These are phyloP conservation scores for Holotrichia oblita DNA, from an alignment of 1,140 invertebrate species.

Conservation along the genomic window DNA sequence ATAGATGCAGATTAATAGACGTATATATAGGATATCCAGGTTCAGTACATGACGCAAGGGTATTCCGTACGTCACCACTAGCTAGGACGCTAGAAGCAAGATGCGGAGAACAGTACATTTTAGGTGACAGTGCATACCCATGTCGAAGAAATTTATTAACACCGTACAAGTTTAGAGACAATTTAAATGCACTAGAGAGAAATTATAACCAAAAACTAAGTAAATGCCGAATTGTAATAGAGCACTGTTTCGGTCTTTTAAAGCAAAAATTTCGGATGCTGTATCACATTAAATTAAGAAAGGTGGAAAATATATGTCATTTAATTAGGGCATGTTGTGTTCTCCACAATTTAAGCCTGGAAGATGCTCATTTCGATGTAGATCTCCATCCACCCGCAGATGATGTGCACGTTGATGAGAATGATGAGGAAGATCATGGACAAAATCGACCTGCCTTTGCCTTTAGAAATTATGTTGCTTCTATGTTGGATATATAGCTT, in stretches of 20 bases:
- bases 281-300: constrained; percentile 45
- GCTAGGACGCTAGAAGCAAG: not conserved
- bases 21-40: not conserved
- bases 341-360: constrained; percentile 44
- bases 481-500: no score
- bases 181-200: constrained; percentile 45
- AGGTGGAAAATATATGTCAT: constrained; percentile 38
- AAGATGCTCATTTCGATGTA: not conserved
- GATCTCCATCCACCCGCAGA: no score
- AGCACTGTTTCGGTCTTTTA: constrained; percentile 47
- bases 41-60: not conserved
- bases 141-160: constrained; percentile 43
- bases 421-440: no score
- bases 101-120: not conserved
- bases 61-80: not conserved
- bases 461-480: no score
- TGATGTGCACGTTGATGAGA: no score
- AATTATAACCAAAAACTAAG: constrained; percentile 46
- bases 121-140: constrained; percentile 51
- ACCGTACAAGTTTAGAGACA: constrained; percentile 51
- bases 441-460: no score
- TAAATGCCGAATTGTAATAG: constrained; percentile 44
- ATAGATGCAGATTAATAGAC: not conserved
- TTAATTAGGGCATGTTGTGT: constrained; percentile 47
- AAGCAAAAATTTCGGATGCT: constrained; percentile 48